Evolutionary conservation across 2,888 invertebrate species (phyloP).

Genomic region (Ochlodes sylvanus): DNA sequence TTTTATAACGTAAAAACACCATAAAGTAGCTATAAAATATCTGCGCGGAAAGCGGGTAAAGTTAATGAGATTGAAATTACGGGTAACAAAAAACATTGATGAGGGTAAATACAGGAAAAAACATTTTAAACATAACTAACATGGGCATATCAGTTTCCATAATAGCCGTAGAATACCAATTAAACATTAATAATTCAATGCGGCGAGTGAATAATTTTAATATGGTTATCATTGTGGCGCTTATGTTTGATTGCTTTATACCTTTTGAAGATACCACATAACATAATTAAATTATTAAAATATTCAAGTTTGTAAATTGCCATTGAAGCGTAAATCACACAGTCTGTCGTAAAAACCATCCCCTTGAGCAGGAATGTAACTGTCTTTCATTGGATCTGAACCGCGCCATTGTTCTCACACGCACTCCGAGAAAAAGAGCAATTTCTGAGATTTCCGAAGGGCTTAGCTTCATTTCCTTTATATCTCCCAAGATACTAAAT

Average conservation of each 20-base stretch:
- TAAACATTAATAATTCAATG: slow-evolving; percentile 3
- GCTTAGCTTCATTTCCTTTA: slow-evolving; percentile 85
- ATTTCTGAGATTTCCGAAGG: slow-evolving; percentile 84
- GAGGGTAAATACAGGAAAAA: background rate
- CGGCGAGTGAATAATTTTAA: background rate
- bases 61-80: slow-evolving; percentile 6
- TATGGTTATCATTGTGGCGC: slow-evolving; percentile 7
- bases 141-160: background rate
- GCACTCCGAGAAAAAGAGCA: slow-evolving; percentile 78
- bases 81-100: background rate
- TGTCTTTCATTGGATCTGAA: slow-evolving; percentile 73
- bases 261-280: slow-evolving; percentile 15
- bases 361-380: slow-evolving; percentile 72
- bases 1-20: slow-evolving; percentile 8
- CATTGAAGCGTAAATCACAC: slow-evolving; percentile 71
- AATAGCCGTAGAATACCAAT: background rate
- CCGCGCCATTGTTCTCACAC: slow-evolving; percentile 78
- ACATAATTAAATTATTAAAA: slow-evolving; percentile 61
- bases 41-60: slow-evolving; percentile 3
- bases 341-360: slow-evolving; percentile 78
- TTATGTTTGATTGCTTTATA: slow-evolving; percentile 10
- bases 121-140: background rate
- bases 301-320: slow-evolving; percentile 68
- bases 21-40: slow-evolving; percentile 4
- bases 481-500: slow-evolving; percentile 84